Evolutionary conservation across 2,797 vertebrate species (phyloP).

Genomic region (Thamnophis elegans): DNA sequence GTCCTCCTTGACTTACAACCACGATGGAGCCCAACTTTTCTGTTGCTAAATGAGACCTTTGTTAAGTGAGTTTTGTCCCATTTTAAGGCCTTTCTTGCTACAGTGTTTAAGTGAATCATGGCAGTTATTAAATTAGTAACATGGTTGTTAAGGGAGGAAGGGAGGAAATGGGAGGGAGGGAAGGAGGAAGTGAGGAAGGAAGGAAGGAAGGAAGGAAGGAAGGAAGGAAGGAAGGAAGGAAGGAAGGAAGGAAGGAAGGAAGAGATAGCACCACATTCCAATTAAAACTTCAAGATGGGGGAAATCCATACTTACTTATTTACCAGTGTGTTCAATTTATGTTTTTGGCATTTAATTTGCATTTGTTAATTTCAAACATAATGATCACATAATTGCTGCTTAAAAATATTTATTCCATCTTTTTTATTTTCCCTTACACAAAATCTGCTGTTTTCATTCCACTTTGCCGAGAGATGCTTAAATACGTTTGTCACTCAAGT

Average conservation of each 20-base stretch:
- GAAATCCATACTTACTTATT: slow-evolving; percentile 28
- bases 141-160: too few species aligned
- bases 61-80: too few species aligned
- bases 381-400: not conserved
- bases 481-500: rapidly evolving
- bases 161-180: not conserved
- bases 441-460: slow-evolving; percentile 7
- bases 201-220: not conserved
- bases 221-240: not conserved
- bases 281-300: not conserved
- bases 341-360: slow-evolving; percentile 22
- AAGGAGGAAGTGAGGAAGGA: not conserved
- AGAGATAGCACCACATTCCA: not conserved
- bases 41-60: too few species aligned
- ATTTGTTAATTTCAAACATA: slow-evolving; percentile 8
- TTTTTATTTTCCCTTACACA: not conserved
- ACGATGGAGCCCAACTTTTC: too few species aligned
- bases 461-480: slow-evolving; percentile 26
- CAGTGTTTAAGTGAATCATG: not conserved
- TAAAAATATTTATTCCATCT: not conserved
- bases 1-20: too few species aligned
- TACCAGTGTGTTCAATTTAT: slow-evolving; percentile 32
- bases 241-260: not conserved
- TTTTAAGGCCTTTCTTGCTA: too few species aligned
- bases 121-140: too few species aligned